Base-by-base conservation (phyloP, 30 jellyfish, hydroid and myxozoan genomes). In the Aurelia sp. region DNA sequence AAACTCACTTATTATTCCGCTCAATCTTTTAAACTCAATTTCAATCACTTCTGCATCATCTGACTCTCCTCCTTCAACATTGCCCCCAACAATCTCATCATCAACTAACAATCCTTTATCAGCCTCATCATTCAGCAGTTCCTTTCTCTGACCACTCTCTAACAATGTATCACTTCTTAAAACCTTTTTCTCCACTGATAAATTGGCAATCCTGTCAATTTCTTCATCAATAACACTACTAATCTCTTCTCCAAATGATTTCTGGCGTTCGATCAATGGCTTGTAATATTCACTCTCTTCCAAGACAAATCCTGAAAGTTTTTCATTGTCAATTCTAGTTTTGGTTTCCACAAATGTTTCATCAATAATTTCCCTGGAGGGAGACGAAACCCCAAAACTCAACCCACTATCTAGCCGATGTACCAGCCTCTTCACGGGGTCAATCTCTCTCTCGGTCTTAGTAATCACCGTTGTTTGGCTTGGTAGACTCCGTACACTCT, bases 391-490 rank as follows among this genome's bases (percentile, higher is more conserved):
- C 50, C 93, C 93, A 62, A 57, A 84, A 9, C 86, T n/a, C 61
- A 84, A 59, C 1, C 93, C 93, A 50, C 93, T 84, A 35, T 84
- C 93, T 6, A 84, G 74, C 19, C 93, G 22, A 64, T 84, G 87
- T 5, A 84, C 93, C 23, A 84, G 71, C 50, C 66, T 84, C 65
- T 69, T 71, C 5, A 84, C 82, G 50, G 69, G 63, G 31, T 21
- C 76, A 10, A 40, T 66, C 23, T 71, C 57, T 21, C 19, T 71
- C 20, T n/a, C 31, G 22, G 48, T 21, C 65, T 59, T 73, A 17
- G 23, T 58, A 18, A 27, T 35, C 20, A 60, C 67, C 17, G 78
- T 44, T 13, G 12, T 21, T 51, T 33, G 20, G 52, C 78, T 77
- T 18, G 53, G 50, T 9, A 57, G 40, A 35, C 78, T 40, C 3